Base-by-base conservation (phyloP, 1,140 invertebrate species). In the Ips nitidus region DNA sequence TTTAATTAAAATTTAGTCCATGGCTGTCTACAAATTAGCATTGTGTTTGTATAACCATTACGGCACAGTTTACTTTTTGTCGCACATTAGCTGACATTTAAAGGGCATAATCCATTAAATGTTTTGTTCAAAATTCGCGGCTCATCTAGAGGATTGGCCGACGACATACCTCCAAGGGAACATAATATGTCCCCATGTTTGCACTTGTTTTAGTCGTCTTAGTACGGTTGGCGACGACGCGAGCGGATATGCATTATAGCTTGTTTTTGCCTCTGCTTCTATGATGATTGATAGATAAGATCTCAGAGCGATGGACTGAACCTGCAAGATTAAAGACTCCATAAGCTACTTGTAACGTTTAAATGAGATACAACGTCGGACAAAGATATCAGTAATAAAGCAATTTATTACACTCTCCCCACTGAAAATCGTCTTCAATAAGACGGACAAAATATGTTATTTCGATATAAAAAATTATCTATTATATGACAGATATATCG, bases 401-500 rank as follows among this genome's bases (percentile, higher is more conserved):
- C 22, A 22, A 22, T 22, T 22, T 22, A 22, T 22, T 22, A 22
- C 22, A 22, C 22, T 22, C 22, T 22, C 22, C 22, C 45, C 22
- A 37, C 52, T 37, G 58, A 58, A 66, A 45, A 70, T 64, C 57
- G 7, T 64, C 57, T 63, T 64, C 45, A 58, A 64, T 64, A 42
- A 50, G 37, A 43, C 40, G 53, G 43, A 58, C 41, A 42, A 56
- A 70, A 70, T 70, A 70, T 70, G 61, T 70, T 70, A 70, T 70
- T 70, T 70, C 64, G 68, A 70, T 70, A 64, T 64, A 64, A 64
- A 57, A 70, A 70, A 70, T 70, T 52, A 70, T 64, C 61, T 55
- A 60, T 64, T 70, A 69, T 70, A 70, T 70, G 68, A 70, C 68
- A 70, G 68, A 70, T 64, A 70, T 70, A 63, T 62, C 61, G 55